A percentile compares a stretch with the other conserved stretches of the same genome.
Evolutionary conservation across 92 coral and sea anemone genomes (phyloP).

Genomic region (Chrysogorgia sp.): DNA sequence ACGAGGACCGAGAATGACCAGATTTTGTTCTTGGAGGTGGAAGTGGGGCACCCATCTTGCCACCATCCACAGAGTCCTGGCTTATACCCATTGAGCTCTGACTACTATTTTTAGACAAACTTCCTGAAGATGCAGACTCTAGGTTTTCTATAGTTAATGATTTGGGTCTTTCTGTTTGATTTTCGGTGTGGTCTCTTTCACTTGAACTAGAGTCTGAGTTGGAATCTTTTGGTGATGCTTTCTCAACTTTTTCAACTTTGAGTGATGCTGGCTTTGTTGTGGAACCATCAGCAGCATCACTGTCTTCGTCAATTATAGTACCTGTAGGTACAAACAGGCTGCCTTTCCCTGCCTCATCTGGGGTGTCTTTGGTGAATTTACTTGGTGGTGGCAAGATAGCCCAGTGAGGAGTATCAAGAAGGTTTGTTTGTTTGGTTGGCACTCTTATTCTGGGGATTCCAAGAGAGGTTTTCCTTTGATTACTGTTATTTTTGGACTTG

Average conservation of each 20-base stretch:
- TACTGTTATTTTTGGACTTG: slow-evolving; percentile 5
- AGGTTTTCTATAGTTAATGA: slow-evolving; percentile 22
- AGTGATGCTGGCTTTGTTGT: slow-evolving; percentile 20
- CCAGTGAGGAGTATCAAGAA: slow-evolving; percentile 42
- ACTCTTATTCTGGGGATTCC: slow-evolving; percentile 41
- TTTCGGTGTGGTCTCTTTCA: background rate
- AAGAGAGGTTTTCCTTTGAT: slow-evolving; percentile 20
- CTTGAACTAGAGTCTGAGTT: slow-evolving; percentile 62
- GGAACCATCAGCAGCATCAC: slow-evolving; percentile 29
- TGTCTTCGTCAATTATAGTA: slow-evolving; percentile 32
- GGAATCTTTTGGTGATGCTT: slow-evolving; percentile 57
- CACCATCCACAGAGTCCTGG: slow-evolving; percentile 71
- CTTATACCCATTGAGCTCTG: slow-evolving; percentile 44
- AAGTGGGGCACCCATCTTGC: slow-evolving; percentile 75
- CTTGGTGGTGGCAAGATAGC: slow-evolving; percentile 46
- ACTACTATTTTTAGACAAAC: slow-evolving; percentile 29
- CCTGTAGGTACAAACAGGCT: slow-evolving; percentile 38
- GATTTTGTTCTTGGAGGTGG: slow-evolving; percentile 87
- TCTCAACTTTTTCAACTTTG: slow-evolving; percentile 53
- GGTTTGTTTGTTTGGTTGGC: slow-evolving; percentile 24
- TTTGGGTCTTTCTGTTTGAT: slow-evolving; percentile 17
- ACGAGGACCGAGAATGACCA: slow-evolving; percentile 97
- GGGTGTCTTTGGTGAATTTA: slow-evolving; percentile 31
- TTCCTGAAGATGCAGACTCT: slow-evolving; percentile 11
- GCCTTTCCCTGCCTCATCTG: slow-evolving; percentile 16